phyloP scores from a whole-genome alignment of 2,797 vertebrate genomes.

The Melanotaenia maccullochi region DNA sequence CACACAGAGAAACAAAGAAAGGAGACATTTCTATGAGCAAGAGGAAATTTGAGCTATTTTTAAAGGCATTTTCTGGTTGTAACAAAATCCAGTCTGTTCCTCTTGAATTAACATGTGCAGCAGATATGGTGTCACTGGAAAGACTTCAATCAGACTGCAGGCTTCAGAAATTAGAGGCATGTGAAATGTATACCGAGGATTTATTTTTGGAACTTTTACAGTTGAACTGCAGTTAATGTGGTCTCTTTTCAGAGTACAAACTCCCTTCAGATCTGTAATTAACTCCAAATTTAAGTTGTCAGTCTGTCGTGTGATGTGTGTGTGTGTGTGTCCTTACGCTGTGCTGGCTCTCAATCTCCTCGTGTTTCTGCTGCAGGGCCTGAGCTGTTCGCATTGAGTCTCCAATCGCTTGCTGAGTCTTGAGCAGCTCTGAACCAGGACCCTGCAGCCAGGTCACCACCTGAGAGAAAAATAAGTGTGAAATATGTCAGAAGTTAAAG shows the following conservation, averaged over 20 bases:
- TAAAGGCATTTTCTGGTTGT: not conserved
- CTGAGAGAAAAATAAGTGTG: constrained; percentile 66
- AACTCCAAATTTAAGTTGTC: not conserved
- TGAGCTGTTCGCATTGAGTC: constrained; percentile 96
- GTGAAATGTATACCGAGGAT: not conserved
- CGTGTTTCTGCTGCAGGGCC: constrained; percentile 96
- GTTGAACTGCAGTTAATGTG: not conserved
- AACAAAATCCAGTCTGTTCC: not conserved
- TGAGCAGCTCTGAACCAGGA: constrained; percentile 94
- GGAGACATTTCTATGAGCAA: too few species aligned
- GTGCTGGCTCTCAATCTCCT: constrained; percentile 98
- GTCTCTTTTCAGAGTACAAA: not conserved
- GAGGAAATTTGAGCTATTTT: too few species aligned
- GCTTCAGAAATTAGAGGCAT: not conserved
- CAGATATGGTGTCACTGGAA: not conserved
- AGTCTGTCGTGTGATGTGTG: constrained; percentile 4
- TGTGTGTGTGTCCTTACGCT: constrained; percentile 85
- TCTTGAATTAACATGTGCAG: not conserved
- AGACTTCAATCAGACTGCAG: not conserved
- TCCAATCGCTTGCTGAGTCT: constrained; percentile 95
- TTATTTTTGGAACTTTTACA: not conserved
- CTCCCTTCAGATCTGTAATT: not conserved
- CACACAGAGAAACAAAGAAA: constrained; percentile 1
- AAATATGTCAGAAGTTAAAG: not conserved
- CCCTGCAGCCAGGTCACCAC: constrained; percentile 99